Conservation (phyloP, 2,888 invertebrate genomes). For the Aphodius sticticus region DNA sequence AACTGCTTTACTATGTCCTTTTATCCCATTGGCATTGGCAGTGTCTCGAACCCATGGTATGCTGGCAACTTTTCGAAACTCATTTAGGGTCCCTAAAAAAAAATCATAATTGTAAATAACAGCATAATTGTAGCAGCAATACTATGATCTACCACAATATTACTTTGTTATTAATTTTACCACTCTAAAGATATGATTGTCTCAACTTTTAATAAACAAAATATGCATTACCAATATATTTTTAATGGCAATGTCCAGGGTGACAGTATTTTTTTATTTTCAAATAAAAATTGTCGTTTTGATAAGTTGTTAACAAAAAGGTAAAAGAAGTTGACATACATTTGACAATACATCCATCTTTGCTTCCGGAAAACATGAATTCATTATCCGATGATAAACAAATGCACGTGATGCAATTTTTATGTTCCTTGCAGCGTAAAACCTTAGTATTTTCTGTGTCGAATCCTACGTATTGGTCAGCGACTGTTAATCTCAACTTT, state of each 20-base stretch:
- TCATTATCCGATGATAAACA: conserved; percentile 78
- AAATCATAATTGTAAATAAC: neutral
- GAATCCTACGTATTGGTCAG: conserved; percentile 66
- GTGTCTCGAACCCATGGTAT: conserved; percentile 60
- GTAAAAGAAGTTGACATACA: conserved; percentile 63
- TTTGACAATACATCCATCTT: conserved; percentile 88
- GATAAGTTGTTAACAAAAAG: neutral
- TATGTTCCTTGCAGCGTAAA: conserved; percentile 81
- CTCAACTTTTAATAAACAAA: neutral
- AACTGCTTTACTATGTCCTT: conserved; percentile 60
- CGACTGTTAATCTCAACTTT: conserved; percentile 77
- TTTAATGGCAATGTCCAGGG: too few species aligned
- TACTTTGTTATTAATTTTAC: too few species aligned
- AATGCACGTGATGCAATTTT: conserved; percentile 80
- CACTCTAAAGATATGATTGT: too few species aligned
- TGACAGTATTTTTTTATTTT: too few species aligned
- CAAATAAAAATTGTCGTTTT: neutral
- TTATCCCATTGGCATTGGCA: conserved; percentile 45
- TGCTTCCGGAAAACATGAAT: conserved; percentile 83
- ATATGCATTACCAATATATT: too few species aligned
- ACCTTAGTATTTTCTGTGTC: conserved; percentile 59
- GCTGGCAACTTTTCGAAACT: conserved; percentile 68
- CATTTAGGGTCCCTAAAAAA: conserved; percentile 65
- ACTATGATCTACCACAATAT: too few species aligned
- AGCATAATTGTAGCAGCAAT: too few species aligned